Base-by-base conservation (phyloP, 2,113 vertebrate genomes). In the Lophochroa leadbeateri region DNA sequence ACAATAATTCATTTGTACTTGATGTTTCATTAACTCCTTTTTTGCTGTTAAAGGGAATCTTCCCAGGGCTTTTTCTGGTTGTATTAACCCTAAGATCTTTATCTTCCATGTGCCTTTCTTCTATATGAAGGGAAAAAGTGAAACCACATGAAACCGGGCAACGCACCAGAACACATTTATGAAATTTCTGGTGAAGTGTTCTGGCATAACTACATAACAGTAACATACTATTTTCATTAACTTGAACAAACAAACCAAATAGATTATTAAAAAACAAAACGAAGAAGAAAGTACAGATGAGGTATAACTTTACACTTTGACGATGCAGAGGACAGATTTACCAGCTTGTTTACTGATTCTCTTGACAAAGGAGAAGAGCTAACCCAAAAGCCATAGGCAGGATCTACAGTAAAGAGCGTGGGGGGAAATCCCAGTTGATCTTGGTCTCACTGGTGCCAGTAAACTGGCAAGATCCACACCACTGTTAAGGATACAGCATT, bases 211-310 rank as follows among this genome's bases (percentile, higher is more conserved):
- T 98, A 96, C 94, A 84, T 95, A 98, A 98, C 93, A 97, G 97
- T 97, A 96, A 94, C 97, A 98, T 96, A 92, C 97, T 95, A 97
- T 97, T 97, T 98, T 98, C 95, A 98, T 98, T 98, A 97, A 95
- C 93, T 97, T 97, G 95, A 98, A 97, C 90, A 98, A 98, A 98
- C 97, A 98, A 98, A 98, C 88, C 67, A 61, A 93, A 97, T 86
- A 92, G 80, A 95, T 96, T 96, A 97, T 97, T 97, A 97, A 97
- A 97, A 97, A 93, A 72, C 55, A 92, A 95, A 94, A 78, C 0
- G 0, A 86, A 94, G 77, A 97, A 89, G 77, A 89, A 94, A 97
- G 76, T 76, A 94, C 97, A 97, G 92, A 97, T 96, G 95, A 37
- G 0, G 89, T 91, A 71, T 60, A 95, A 95, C 92, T 96, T 97